A percentile compares a stretch with the other conserved stretches of the same genome.
These are phyloP conservation scores for Enteromius radiatus DNA, from an alignment of 2,797 vertebrate genomes.

Conservation along the genomic window DNA sequence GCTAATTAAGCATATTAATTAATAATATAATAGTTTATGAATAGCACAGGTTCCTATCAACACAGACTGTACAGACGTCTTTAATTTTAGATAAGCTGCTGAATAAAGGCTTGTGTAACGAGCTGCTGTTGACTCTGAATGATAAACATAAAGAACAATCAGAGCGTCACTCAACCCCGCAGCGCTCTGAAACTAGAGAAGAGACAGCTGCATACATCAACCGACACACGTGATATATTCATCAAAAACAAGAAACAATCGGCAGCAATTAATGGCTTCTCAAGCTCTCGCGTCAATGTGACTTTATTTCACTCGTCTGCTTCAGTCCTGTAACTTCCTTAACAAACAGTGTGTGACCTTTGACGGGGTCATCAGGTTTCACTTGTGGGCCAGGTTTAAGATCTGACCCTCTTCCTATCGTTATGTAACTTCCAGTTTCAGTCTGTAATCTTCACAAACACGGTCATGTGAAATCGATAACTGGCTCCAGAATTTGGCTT, in stretches of 20 bases:
- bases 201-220: not conserved
- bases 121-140: not conserved
- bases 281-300: not conserved
- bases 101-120: not conserved
- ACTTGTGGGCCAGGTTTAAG: not conserved
- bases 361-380: not conserved
- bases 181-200: not conserved
- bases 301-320: not conserved
- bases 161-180: not conserved
- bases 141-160: not conserved
- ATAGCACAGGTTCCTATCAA: not conserved
- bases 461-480: not conserved
- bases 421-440: not conserved
- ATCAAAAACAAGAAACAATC: not conserved
- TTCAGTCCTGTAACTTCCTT: conserved; percentile 8
- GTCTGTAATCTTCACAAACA: not conserved
- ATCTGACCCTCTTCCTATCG: not conserved
- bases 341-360: conserved; percentile 18
- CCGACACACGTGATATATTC: not conserved
- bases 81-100: not conserved
- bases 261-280: not conserved
- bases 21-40: not conserved
- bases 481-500: too few species aligned
- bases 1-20: not conserved
- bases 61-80: not conserved